Percentiles rank a stretch among this genome's conserved stretches.
Evolutionary conservation across 2,888 invertebrate genomes (phyloP).

Genomic region (Thalpophila matura): DNA sequence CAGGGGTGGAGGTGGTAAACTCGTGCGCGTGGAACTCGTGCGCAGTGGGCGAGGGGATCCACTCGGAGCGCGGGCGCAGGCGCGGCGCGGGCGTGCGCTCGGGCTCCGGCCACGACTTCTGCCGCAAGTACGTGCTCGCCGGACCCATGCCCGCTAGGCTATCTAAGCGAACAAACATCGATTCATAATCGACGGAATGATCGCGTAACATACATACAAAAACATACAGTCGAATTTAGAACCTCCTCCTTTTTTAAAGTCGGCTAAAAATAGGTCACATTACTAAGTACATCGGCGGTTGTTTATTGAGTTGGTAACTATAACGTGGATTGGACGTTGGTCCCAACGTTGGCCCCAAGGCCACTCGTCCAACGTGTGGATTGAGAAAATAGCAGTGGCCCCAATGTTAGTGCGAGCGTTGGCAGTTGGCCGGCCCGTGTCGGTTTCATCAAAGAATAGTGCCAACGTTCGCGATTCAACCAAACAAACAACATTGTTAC

Average conservation of each 20-base stretch:
- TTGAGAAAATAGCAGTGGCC: background rate
- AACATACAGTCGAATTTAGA: no score
- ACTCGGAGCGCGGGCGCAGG: slow-evolving; percentile 66
- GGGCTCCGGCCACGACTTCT: slow-evolving; percentile 82
- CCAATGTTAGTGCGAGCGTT: background rate
- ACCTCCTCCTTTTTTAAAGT: no score
- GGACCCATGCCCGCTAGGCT: slow-evolving; percentile 72
- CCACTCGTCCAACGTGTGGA: background rate
- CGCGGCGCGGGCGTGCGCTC: slow-evolving; percentile 71
- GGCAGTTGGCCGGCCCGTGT: no score
- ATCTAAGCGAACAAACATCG: slow-evolving; percentile 31
- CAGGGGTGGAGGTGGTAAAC: slow-evolving; percentile 58
- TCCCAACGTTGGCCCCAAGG: background rate
- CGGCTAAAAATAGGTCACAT: no score
- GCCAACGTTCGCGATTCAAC: background rate
- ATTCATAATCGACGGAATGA: no score
- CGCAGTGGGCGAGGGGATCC: slow-evolving; percentile 52
- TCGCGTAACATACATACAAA: no score
- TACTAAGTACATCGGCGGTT: no score
- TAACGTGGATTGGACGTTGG: no score
- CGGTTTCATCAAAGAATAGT: no score
- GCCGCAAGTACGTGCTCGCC: slow-evolving; percentile 77
- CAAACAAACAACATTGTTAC: background rate
- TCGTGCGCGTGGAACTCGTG: slow-evolving; percentile 42
- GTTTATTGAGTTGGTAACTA: no score